Evolutionary conservation across 2,113 vertebrate species (phyloP).

Genomic region (Dascyllus trimaculatus): DNA sequence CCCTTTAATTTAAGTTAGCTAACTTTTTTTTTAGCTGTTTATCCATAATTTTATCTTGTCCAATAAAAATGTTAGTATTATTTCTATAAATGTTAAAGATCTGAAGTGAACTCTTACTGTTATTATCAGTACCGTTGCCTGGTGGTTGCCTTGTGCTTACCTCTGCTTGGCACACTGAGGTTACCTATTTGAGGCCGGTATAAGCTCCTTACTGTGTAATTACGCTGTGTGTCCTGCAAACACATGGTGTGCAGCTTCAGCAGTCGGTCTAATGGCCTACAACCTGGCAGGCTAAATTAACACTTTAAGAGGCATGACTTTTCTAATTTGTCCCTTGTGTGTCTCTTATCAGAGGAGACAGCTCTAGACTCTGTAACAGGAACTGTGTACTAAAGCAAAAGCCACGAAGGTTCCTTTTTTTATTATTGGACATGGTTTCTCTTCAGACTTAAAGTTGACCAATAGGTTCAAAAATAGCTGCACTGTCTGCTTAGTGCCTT

Average conservation of each 20-base stretch:
- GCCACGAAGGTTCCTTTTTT: conserved; percentile 48
- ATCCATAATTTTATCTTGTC: background rate
- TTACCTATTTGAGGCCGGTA: conserved; percentile 31
- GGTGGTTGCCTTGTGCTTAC: background rate
- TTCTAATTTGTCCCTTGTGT: conserved; percentile 10
- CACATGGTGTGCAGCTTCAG: conserved; percentile 23
- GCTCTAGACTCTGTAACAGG: conserved; percentile 43
- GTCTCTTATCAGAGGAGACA: conserved; percentile 13
- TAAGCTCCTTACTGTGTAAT: conserved; percentile 70
- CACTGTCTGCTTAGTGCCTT: background rate
- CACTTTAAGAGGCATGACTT: background rate
- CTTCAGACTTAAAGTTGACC: background rate
- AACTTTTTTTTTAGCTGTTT: too few relatives aligned
- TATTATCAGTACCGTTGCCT: background rate
- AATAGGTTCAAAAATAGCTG: background rate
- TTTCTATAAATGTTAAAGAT: background rate
- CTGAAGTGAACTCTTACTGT: background rate
- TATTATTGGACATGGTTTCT: background rate
- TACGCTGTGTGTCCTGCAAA: background rate
- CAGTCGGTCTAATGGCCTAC: background rate
- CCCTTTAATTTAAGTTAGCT: too few relatives aligned
- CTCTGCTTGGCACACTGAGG: conserved; percentile 15
- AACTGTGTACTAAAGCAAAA: conserved; percentile 47
- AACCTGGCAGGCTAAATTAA: conserved; percentile 13
- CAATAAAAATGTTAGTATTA: background rate